These are phyloP conservation scores for Eurois occulta DNA, from an alignment of 2,888 invertebrate species.

Conservation along the genomic window DNA sequence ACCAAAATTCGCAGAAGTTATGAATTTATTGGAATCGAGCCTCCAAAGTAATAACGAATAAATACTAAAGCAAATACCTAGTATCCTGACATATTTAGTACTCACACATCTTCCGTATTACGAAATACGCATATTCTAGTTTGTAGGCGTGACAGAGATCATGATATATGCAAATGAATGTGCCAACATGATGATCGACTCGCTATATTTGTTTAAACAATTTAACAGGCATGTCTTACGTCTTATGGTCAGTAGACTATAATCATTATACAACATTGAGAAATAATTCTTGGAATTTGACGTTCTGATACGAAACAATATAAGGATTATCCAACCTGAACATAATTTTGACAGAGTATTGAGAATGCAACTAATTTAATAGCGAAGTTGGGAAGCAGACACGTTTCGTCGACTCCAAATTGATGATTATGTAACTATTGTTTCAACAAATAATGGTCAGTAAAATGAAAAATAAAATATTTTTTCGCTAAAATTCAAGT, in stretches of 20 bases:
- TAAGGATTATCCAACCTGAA: background rate
- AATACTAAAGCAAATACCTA: constrained; percentile 8
- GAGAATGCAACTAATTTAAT: background rate
- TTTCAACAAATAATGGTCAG: too few relatives aligned
- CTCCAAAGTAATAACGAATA: background rate
- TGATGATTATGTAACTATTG: too few relatives aligned
- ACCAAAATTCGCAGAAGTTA: background rate
- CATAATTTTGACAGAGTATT: background rate
- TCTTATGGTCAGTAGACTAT: background rate
- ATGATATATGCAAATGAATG: constrained; percentile 43
- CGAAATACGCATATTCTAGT: constrained; percentile 40
- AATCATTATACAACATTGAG: constrained; percentile 36
- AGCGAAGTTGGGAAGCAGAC: background rate
- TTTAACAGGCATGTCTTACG: constrained; percentile 35
- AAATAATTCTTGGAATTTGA: constrained; percentile 1
- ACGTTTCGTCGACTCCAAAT: too few relatives aligned
- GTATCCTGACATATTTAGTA: constrained; percentile 4
- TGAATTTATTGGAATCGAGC: background rate
- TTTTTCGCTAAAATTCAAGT: background rate
- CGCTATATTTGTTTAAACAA: constrained; percentile 55
- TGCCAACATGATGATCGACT: constrained; percentile 39
- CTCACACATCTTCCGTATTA: constrained; percentile 30
- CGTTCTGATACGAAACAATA: background rate
- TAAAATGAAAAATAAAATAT: background rate
- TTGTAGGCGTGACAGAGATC: constrained; percentile 43